phyloP scores from a whole-genome alignment of 2,888 invertebrate species.

The Sipha maydis region DNA sequence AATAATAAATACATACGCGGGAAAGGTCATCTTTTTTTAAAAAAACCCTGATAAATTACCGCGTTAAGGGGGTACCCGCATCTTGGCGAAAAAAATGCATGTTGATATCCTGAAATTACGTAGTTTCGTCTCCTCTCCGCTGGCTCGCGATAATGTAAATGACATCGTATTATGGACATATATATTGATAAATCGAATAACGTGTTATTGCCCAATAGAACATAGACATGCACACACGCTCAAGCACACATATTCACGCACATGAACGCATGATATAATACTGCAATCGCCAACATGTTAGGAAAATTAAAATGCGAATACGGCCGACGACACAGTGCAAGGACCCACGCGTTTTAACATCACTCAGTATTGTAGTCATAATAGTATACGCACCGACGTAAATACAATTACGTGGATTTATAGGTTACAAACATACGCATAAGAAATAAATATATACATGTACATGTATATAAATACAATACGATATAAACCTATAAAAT shows the following conservation, averaged over 20 bases:
- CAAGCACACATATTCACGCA: neutral
- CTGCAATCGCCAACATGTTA: neutral
- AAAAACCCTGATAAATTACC: neutral
- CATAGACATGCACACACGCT: neutral
- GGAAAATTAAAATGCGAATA: neutral
- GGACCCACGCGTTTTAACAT: neutral
- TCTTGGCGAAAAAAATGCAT: neutral
- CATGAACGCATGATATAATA: too few relatives aligned
- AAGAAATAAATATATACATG: neutral
- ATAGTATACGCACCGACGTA: too few relatives aligned
- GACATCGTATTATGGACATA: neutral
- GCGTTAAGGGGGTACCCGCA: slow-evolving; percentile 12
- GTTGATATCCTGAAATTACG: neutral
- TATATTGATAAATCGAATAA: neutral
- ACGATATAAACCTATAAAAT: neutral
- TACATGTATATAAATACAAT: neutral
- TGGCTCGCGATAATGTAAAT: neutral
- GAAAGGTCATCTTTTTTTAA: neutral
- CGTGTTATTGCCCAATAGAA: neutral
- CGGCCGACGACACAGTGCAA: neutral
- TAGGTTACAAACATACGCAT: neutral
- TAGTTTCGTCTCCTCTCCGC: neutral
- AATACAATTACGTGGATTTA: too few relatives aligned
- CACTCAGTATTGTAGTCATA: neutral
- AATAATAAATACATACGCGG: neutral